Evolutionary conservation across 2,888 invertebrate species (phyloP).

Genomic region (Leptopilina myrica): DNA sequence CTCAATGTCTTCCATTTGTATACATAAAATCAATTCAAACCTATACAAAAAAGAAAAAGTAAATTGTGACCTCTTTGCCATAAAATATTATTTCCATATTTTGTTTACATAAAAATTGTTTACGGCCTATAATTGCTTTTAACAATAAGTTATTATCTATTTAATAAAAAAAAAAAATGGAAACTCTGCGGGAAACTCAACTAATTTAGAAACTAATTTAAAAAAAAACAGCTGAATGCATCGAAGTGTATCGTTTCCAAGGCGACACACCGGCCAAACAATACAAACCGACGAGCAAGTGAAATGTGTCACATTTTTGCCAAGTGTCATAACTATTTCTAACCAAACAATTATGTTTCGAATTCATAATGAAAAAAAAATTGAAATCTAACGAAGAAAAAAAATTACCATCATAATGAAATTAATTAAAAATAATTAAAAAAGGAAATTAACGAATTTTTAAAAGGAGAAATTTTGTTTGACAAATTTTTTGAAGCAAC

Average conservation of each 20-base stretch:
- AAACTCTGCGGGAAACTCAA: background rate
- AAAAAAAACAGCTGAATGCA: slow-evolving; percentile 28
- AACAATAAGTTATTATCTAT: background rate
- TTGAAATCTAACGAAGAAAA: background rate
- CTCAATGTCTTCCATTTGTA: slow-evolving; percentile 4
- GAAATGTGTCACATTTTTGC: slow-evolving; percentile 3
- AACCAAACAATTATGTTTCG: slow-evolving; percentile 5
- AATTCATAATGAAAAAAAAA: background rate
- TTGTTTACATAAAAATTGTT: background rate
- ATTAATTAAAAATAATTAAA: background rate
- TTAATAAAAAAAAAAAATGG: background rate
- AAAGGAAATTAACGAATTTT: background rate
- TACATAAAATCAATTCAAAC: background rate
- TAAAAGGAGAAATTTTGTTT: background rate
- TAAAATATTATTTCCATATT: slow-evolving; percentile 6
- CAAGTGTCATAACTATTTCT: background rate
- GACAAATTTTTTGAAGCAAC: background rate
- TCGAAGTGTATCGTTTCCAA: slow-evolving; percentile 24
- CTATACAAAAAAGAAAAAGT: background rate
- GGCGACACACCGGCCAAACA: slow-evolving; percentile 24
- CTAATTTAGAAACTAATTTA: background rate
- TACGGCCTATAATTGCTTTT: background rate
- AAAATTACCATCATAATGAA: background rate
- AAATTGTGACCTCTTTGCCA: background rate
- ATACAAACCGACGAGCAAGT: background rate